Percentiles rank a stretch among this genome's conserved stretches.
These are phyloP conservation scores for Drosophila paranaensis DNA, from an alignment of 2,888 invertebrate genomes.

Conservation along the genomic window DNA sequence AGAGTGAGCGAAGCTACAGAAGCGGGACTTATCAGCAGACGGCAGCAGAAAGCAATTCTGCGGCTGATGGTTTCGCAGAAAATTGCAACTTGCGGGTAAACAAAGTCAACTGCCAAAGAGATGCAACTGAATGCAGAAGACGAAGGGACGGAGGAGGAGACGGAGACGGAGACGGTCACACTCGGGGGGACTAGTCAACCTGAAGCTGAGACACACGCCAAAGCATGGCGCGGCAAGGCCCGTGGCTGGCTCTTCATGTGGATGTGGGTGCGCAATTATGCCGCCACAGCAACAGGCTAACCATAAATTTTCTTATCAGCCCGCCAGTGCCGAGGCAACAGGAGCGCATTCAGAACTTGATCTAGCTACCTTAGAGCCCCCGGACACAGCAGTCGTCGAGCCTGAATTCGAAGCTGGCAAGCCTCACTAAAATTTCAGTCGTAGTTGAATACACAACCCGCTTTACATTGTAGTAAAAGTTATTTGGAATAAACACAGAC, in stretches of 20 bases:
- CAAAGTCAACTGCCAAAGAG: constrained; percentile 64
- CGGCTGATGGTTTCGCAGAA: constrained; percentile 75
- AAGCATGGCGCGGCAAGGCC: constrained; percentile 41
- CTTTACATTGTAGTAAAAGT: neutral
- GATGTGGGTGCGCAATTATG: constrained; percentile 79
- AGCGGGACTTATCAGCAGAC: constrained; percentile 75
- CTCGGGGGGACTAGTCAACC: constrained; percentile 26
- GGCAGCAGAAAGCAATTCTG: constrained; percentile 70
- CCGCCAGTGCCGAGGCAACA: constrained; percentile 26
- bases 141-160: neutral
- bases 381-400: neutral
- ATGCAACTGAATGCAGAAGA: constrained; percentile 1
- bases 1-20: constrained; percentile 34
- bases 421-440: constrained; percentile 15
- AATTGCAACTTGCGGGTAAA: constrained; percentile 80
- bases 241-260: constrained; percentile 36
- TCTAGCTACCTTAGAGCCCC: neutral
- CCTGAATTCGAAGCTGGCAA: neutral
- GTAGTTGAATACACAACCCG: constrained; percentile 1
- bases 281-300: constrained; percentile 69
- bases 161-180: neutral
- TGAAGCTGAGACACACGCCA: constrained; percentile 59
- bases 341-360: constrained; percentile 49
- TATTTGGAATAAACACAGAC: neutral
- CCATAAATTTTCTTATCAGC: constrained; percentile 78